These are phyloP conservation scores for Cataglyphis livida DNA, from an alignment of 2,888 invertebrate genomes.

Conservation along the genomic window DNA sequence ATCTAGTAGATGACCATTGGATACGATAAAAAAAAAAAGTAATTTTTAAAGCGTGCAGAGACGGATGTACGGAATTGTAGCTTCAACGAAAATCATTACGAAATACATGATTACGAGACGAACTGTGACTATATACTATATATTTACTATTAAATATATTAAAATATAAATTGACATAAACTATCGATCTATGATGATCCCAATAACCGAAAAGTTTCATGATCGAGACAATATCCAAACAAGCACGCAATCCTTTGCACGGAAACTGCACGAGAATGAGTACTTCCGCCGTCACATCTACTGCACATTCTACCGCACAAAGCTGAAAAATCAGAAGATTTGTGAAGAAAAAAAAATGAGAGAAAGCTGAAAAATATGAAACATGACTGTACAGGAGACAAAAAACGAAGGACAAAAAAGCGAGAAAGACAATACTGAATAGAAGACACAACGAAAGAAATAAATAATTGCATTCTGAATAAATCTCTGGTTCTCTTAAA, in stretches of 20 bases:
- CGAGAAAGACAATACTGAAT: neutral
- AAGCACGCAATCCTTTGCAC: constrained; percentile 25
- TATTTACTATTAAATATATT: neutral
- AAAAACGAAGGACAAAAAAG: neutral
- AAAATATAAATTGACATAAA: neutral
- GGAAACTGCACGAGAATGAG: constrained; percentile 26
- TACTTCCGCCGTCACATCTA: neutral
- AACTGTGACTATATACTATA: constrained; percentile 14
- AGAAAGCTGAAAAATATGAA: neutral
- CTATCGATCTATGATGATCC: neutral
- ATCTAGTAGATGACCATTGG: constrained; percentile 2
- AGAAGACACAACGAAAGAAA: neutral
- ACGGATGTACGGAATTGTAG: neutral
- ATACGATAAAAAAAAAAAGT: neutral
- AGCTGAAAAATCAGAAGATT: constrained; percentile 5
- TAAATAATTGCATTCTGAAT: constrained; percentile 11
- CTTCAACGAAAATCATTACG: constrained; percentile 4
- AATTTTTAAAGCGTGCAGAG: neutral
- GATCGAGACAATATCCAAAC: neutral
- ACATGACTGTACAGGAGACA: neutral
- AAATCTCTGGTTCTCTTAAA: neutral
- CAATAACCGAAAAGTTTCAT: neutral
- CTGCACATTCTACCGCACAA: constrained; percentile 23
- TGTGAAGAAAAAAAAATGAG: constrained; percentile 6
- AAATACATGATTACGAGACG: constrained; percentile 18